Base-by-base conservation (phyloP, 2,113 vertebrate species). In the Zosterops hypoxanthus region DNA sequence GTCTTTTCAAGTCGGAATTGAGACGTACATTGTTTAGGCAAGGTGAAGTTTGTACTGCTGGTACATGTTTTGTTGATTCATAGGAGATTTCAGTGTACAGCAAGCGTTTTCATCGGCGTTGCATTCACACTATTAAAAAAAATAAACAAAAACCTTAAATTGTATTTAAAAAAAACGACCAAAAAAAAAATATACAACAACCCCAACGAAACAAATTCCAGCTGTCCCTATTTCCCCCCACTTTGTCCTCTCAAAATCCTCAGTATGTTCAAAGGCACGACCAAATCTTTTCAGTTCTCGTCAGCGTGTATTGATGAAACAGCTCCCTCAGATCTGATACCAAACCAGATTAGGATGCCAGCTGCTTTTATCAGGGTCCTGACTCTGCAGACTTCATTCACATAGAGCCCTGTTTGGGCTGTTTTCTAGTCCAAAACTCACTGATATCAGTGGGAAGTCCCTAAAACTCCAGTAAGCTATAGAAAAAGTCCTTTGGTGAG, bases 1-100 rank as follows among this genome's bases (percentile, higher is more conserved):
- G 97, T 97, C 97, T 96, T 97, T 97, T 97, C 97, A 97, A 97
- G 95, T 95, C 92, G 20, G 96, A 96, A 97, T 95, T 97, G 96
- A 97, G 95, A 90, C 69, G 29, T 82, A 95, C 93, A 97, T 95
- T 97, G 94, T 97, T 95, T 97, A 91, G 93, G 94, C 79, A 97
- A 95, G 96, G 92, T 96, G 95, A 96, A 97, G 94, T 96, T 97
- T 97, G 95, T 92, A 20, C 90, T 95, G 90, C 95, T 96, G 78
- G 86, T 97, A 92, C 91, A 88, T 89, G 88, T 96, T 97, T 97
- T 97, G 94, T 94, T 94, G 95, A 83, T 97, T 97, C 94, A 97
- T 66, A 90, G 90, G 64, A 86, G 85, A 94, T 86, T 53, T 88
- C 79, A 79, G 92, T 86, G 82, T 86, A 90, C 2, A 90, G 93